A percentile compares a stretch with the other conserved stretches of the same genome.
phyloP scores from a whole-genome alignment of 2,113 vertebrate genomes.

The Brevimyrus niger region DNA sequence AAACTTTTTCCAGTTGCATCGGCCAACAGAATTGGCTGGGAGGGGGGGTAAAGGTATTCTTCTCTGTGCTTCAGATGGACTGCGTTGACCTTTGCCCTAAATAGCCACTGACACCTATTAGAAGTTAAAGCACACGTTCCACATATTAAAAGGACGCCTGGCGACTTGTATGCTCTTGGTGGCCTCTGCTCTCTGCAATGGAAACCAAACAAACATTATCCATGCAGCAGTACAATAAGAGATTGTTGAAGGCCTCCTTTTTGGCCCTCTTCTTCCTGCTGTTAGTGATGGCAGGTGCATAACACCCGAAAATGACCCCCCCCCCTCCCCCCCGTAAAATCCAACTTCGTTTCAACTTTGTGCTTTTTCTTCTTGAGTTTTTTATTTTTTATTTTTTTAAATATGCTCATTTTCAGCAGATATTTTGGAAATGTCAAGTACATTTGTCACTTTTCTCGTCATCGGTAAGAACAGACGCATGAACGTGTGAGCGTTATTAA shows the following conservation, averaged over 20 bases:
- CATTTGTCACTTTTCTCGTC: background rate
- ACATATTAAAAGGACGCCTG: background rate
- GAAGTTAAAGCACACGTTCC: constrained; percentile 7
- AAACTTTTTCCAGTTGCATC: constrained; percentile 17
- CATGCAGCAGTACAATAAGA: background rate
- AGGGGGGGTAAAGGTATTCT: background rate
- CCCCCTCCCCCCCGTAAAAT: background rate
- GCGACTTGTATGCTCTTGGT: background rate
- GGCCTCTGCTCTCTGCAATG: background rate
- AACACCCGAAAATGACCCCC: background rate
- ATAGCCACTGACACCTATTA: constrained; percentile 6
- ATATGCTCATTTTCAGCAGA: background rate
- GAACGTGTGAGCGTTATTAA: background rate
- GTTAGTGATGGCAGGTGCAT: background rate
- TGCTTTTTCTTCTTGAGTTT: background rate
- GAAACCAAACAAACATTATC: background rate
- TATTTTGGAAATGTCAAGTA: background rate
- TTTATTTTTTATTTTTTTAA: background rate
- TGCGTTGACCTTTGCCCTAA: constrained; percentile 12
- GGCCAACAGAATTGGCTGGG: constrained; percentile 9
- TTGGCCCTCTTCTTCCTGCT: background rate
- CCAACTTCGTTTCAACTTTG: background rate
- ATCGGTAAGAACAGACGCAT: background rate
- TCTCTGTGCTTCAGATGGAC: background rate
- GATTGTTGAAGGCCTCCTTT: background rate